Evolutionary conservation across 1,140 invertebrate genomes (phyloP).

Genomic region (Caerostris darwini): DNA sequence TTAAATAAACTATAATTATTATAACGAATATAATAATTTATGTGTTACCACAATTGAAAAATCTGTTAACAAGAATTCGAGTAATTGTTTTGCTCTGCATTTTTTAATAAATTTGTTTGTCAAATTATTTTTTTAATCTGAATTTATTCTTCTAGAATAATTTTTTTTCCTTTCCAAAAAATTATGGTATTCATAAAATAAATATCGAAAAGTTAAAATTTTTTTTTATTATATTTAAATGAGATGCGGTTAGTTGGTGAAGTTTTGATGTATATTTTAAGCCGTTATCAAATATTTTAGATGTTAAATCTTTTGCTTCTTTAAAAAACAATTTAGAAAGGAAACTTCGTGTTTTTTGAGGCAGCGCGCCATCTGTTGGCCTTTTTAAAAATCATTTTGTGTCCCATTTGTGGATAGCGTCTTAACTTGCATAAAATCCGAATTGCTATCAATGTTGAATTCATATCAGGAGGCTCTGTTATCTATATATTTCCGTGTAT

Average conservation of each 20-base stretch:
- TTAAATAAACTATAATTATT: background rate
- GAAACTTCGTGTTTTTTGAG: background rate
- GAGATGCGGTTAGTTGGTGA: background rate
- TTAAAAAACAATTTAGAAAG: background rate
- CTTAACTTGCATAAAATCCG: background rate
- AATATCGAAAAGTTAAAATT: background rate
- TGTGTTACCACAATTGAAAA: no score
- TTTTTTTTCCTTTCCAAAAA: background rate
- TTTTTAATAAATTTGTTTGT: background rate
- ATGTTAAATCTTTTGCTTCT: background rate
- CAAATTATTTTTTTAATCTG: background rate
- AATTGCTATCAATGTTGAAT: conserved; percentile 13
- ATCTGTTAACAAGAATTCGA: no score
- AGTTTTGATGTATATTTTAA: conserved; percentile 47
- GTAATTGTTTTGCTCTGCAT: no score
- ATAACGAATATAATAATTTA: no score
- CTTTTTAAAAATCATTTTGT: conserved; percentile 47
- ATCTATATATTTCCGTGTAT: no score
- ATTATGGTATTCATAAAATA: background rate
- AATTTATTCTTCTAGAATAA: background rate
- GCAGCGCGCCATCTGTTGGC: conserved; percentile 25
- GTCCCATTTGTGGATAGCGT: background rate
- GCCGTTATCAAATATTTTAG: background rate
- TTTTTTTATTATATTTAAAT: background rate
- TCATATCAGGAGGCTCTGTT: background rate